Evolutionary conservation across 2,888 invertebrate genomes (phyloP).

Genomic region (Dascillus cervinus): DNA sequence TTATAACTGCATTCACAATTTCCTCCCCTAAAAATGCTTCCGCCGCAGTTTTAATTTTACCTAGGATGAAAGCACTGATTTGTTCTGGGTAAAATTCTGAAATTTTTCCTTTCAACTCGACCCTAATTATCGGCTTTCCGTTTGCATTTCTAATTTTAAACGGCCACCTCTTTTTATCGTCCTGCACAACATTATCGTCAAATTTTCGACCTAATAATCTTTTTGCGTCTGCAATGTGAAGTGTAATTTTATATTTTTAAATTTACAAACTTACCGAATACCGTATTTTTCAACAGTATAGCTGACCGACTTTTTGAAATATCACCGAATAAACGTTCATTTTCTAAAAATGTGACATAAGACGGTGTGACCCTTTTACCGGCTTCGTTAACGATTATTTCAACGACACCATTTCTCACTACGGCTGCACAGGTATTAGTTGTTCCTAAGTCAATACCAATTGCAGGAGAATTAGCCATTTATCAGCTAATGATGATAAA

Average conservation of each 20-base stretch:
- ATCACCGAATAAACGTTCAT: constrained; percentile 94
- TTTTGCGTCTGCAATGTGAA: constrained; percentile 86
- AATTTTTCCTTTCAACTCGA: constrained; percentile 70
- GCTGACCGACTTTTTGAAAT: constrained; percentile 99
- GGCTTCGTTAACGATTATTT: constrained; percentile 97
- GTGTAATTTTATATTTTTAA: constrained; percentile 26
- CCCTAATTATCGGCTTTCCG: constrained; percentile 86
- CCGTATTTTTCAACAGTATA: constrained; percentile 96
- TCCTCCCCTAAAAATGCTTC: constrained; percentile 95
- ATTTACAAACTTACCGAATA: constrained; percentile 63
- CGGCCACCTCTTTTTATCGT: constrained; percentile 94
- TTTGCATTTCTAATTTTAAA: constrained; percentile 78
- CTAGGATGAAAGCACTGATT: constrained; percentile 98
- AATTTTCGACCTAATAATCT: constrained; percentile 96
- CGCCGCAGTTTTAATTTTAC: constrained; percentile 96
- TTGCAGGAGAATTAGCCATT: no score
- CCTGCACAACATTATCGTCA: constrained; percentile 84
- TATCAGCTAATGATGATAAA: no score
- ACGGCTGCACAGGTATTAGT: constrained; percentile 82
- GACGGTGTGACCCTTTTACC: constrained; percentile 98
- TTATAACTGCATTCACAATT: constrained; percentile 75
- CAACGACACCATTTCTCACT: constrained; percentile 94
- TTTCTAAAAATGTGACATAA: constrained; percentile 95
- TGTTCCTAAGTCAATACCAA: constrained; percentile 97
- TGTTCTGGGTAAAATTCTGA: constrained; percentile 95